These are phyloP conservation scores for Periophthalmus magnuspinnatus DNA, from an alignment of 2,797 vertebrate genomes.

Conservation along the genomic window DNA sequence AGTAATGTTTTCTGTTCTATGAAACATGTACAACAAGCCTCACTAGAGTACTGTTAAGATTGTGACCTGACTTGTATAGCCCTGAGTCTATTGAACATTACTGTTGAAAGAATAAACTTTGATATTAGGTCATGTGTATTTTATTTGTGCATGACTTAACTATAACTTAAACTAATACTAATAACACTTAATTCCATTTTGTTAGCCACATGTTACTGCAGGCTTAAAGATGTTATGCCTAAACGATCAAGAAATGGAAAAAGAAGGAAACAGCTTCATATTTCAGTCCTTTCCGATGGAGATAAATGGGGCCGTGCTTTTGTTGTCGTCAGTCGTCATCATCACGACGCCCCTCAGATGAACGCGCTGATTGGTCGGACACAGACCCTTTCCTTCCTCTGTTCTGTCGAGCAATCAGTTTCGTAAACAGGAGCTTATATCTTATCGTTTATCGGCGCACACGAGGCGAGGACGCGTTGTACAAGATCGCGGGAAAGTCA, in stretches of 20 bases:
- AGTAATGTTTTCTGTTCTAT: background rate
- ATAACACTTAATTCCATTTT: too few relatives aligned
- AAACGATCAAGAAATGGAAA: too few relatives aligned
- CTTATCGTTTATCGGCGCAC: background rate
- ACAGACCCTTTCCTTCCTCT: background rate
- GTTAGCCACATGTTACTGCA: too few relatives aligned
- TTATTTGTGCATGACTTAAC: background rate
- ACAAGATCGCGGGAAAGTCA: background rate
- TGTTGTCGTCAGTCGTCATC: background rate
- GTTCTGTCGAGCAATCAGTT: background rate
- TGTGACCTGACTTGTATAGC: conserved; percentile 47
- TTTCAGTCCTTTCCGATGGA: too few relatives aligned
- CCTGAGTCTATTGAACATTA: conserved; percentile 52
- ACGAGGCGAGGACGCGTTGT: background rate
- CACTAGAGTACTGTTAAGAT: conserved; percentile 18
- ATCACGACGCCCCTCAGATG: conserved; percentile 59
- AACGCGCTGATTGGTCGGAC: conserved; percentile 65
- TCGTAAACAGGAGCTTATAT: background rate
- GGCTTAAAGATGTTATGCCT: too few relatives aligned
- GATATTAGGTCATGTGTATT: conserved; percentile 9
- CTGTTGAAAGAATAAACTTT: conserved; percentile 61
- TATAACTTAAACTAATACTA: too few relatives aligned
- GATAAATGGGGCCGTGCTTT: background rate
- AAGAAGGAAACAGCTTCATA: too few relatives aligned
- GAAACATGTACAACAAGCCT: background rate